Evolutionary conservation across 2,113 vertebrate genomes (phyloP).

Genomic region (Apus apus): DNA sequence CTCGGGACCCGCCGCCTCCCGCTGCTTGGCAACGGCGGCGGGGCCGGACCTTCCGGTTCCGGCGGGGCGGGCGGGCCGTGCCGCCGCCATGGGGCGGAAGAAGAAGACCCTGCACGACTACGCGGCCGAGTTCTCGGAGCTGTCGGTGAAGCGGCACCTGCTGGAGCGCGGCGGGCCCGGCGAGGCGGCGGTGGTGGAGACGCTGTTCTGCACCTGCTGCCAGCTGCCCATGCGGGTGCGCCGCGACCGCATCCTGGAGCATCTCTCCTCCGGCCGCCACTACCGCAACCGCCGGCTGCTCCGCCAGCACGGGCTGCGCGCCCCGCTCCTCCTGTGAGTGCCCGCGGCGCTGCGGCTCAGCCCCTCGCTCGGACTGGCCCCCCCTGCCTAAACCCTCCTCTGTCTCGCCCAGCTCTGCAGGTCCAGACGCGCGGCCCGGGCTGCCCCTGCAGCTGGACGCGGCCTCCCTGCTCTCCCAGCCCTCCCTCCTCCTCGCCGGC

Average conservation of each 20-base stretch:
- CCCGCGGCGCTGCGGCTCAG: no score
- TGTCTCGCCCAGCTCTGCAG: slow-evolving; percentile 6
- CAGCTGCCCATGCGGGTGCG: slow-evolving; percentile 64
- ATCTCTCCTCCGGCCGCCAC: slow-evolving; percentile 57
- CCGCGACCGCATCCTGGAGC: slow-evolving; percentile 61
- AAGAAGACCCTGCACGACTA: slow-evolving; percentile 62
- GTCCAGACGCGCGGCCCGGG: not conserved
- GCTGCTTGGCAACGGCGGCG: not conserved
- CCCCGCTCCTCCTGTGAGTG: slow-evolving; percentile 43
- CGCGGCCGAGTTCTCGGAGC: slow-evolving; percentile 50
- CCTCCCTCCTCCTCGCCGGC: slow-evolving; percentile 3
- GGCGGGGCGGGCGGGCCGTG: not conserved
- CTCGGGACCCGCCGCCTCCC: no score
- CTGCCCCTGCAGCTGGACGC: slow-evolving; percentile 9
- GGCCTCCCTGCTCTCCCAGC: slow-evolving; percentile 26
- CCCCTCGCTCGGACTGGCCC: not conserved
- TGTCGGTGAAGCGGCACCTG: slow-evolving; percentile 52
- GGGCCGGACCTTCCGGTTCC: not conserved
- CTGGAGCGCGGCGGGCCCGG: not conserved
- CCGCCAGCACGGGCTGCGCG: slow-evolving; percentile 32
- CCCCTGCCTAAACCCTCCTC: not conserved
- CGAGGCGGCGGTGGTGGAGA: slow-evolving; percentile 25
- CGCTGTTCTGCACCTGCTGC: slow-evolving; percentile 56
- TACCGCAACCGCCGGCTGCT: slow-evolving; percentile 49
- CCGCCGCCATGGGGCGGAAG: slow-evolving; percentile 50